Evolutionary conservation across 2,797 vertebrate species (phyloP).

Genomic region (Falco cherrug): DNA sequence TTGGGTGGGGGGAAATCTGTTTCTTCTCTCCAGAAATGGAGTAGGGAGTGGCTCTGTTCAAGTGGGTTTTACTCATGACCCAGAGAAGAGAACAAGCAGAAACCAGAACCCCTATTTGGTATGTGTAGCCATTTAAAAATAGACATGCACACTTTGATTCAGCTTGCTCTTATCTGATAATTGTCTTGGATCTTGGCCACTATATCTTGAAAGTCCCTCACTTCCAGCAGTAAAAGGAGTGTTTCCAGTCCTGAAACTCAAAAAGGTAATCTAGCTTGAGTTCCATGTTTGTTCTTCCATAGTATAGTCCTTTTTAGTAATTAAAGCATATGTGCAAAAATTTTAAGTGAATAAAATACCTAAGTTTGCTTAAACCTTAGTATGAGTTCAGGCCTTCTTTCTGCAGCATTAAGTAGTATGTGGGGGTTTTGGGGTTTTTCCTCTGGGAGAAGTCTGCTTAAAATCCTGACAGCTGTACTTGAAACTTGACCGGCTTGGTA

Average conservation of each 20-base stretch:
- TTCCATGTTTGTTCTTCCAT: neutral
- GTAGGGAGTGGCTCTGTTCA: neutral
- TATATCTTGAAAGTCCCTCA: neutral
- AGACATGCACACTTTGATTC: neutral
- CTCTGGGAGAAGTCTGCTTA: neutral
- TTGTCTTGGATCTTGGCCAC: neutral
- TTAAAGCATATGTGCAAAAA: neutral
- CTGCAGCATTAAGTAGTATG: neutral
- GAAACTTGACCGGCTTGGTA: neutral
- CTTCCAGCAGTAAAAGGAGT: neutral
- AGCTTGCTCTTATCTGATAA: neutral
- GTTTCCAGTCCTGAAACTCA: neutral
- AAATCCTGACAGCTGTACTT: neutral
- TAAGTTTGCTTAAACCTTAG: neutral
- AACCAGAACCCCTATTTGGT: neutral
- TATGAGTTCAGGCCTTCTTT: neutral
- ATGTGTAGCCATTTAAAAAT: neutral
- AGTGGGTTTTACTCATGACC: neutral
- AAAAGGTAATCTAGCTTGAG: neutral
- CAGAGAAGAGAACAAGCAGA: neutral
- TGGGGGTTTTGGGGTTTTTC: neutral
- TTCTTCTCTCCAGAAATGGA: neutral
- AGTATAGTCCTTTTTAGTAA: neutral
- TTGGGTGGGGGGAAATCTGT: fast-evolving
- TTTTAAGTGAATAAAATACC: neutral